These are phyloP conservation scores for Musca domestica DNA, from an alignment of 1,140 invertebrate species.

Conservation along the genomic window DNA sequence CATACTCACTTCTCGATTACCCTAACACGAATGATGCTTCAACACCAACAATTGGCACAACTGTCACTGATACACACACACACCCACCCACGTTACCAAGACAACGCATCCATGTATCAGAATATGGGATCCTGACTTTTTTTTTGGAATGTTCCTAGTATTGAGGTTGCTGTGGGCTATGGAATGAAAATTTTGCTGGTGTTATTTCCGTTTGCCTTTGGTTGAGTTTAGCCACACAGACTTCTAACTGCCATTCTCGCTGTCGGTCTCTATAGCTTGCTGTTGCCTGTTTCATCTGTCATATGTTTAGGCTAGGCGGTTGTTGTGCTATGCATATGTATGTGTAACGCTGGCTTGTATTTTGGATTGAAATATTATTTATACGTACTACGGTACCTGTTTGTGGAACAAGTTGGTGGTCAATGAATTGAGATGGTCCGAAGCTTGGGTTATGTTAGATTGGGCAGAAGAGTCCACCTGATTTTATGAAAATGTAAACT, in stretches of 20 bases:
- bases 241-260: neutral
- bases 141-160: no score
- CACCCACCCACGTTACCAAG: no score
- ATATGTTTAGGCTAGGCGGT: neutral
- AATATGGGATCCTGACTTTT: no score
- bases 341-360: neutral
- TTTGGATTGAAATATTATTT: constrained; percentile 3
- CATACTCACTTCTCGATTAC: no score
- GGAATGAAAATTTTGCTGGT: constrained; percentile 6
- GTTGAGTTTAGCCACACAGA: neutral
- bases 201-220: constrained; percentile 5
- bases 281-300: neutral
- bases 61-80: no score
- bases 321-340: neutral
- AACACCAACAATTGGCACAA: no score
- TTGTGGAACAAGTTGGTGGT: constrained; percentile 27
- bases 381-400: constrained; percentile 24
- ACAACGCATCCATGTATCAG: no score
- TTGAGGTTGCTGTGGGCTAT: neutral
- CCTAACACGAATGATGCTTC: no score
- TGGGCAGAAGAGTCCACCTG: no score
- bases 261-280: neutral
- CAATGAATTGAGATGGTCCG: no score
- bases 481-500: no score
- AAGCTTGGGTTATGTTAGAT: no score